Base-by-base conservation (phyloP, 1,140 invertebrate species). In the Anoplolepis gracilipes region DNA sequence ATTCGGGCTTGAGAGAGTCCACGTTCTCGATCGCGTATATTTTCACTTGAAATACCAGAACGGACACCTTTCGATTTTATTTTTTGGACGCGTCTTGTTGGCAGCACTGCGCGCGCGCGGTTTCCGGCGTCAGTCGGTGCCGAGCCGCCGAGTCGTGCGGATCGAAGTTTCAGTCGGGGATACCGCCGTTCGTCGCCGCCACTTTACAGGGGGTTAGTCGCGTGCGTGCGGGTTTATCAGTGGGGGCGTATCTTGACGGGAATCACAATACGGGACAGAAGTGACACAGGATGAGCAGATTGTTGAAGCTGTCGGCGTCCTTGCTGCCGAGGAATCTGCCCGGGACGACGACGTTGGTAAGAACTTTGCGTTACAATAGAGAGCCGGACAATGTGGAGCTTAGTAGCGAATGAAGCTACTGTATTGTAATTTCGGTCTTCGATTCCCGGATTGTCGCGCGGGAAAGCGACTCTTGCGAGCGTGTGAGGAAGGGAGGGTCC, bases 241-340 rank as follows among this genome's bases (percentile, higher is more conserved):
- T 2, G 33, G 65, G 49, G 64, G 39, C 36, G 36, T 81, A 55
- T 30, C 64, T 70, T 33, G 49, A 33, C 28, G 72, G 57, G 42
- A 62, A 77, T 62, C 28, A 36, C 5, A 16, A 7, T 30, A 25
- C 11, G 3, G 2, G 19, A 33, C 42, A 28, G 8, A 8, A 22
- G 42, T 1, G 49, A 10, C 36, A 11, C 11, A 89, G 75, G 65
- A 94, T 94, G 93, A 93, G 90, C 67, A 90, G 92, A 77, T 87
- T 94, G 73, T 82, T 94, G 76, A 94, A 93, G 87, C 72, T 94
- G 7, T 92, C 93, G 90, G 85, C 69, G 13, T 86, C 88, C 72
- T 84, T 93, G 55, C 86, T 94, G 28, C 86, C 91, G 49, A 92
- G 91, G 85, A 90, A 90, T 46, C 46, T 76, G 76, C 84, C 85